Evolutionary conservation across 2,888 invertebrate genomes (phyloP).

Genomic region (Cepaea hortensis): DNA sequence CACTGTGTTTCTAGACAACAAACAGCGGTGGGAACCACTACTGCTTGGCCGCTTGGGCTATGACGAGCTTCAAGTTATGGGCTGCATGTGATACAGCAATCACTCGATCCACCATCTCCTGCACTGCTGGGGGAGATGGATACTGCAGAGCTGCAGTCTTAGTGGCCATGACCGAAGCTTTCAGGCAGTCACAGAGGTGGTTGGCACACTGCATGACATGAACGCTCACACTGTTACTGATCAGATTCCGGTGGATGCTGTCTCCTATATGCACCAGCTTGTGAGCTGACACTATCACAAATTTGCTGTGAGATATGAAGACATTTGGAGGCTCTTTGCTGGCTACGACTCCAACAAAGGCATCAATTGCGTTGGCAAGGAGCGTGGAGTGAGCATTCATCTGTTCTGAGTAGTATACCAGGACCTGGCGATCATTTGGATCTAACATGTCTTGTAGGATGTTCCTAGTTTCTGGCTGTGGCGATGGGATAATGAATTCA

Average conservation of each 20-base stretch:
- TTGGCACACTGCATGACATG: conserved; percentile 75
- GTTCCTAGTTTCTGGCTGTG: neutral
- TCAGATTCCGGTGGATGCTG: conserved; percentile 90
- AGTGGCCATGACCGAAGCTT: conserved; percentile 87
- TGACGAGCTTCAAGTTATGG: conserved; percentile 83
- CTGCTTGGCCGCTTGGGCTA: conserved; percentile 62
- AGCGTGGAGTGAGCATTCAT: conserved; percentile 87
- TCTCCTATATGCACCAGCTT: conserved; percentile 95
- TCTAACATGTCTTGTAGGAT: conserved; percentile 71
- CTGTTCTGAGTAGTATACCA: conserved; percentile 91
- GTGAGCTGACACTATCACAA: conserved; percentile 94
- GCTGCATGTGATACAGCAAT: conserved; percentile 90
- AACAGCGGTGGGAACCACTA: neutral
- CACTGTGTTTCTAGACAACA: too few relatives aligned
- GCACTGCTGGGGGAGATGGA: conserved; percentile 91
- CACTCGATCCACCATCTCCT: conserved; percentile 94
- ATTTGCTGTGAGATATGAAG: conserved; percentile 94
- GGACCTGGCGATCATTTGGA: conserved; percentile 87
- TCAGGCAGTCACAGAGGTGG: conserved; percentile 72
- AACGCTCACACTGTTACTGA: conserved; percentile 84
- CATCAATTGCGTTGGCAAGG: conserved; percentile 91
- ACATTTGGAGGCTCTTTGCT: conserved; percentile 94
- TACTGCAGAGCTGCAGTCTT: conserved; percentile 94
- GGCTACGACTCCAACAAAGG: conserved; percentile 92
- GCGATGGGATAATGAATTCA: conserved; percentile 37